phyloP scores from a whole-genome alignment of 2,797 vertebrate genomes.

The Rhadinocentrus ornatus region DNA sequence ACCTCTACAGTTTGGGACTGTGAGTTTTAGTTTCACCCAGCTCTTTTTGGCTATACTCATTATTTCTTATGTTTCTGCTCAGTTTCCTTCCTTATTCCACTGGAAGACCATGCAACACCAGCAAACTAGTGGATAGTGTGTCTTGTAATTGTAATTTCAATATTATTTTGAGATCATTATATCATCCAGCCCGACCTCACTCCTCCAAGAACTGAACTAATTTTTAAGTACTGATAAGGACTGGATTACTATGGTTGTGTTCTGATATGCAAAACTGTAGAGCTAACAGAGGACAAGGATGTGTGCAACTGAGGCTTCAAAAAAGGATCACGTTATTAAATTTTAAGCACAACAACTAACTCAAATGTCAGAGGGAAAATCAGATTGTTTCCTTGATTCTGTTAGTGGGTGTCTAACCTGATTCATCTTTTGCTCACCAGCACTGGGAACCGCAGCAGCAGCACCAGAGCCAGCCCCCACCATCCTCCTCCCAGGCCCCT shows the following conservation, averaged over 20 bases:
- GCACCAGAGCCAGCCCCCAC: constrained; percentile 69
- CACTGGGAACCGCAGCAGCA: constrained; percentile 72
- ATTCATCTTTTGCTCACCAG: constrained; percentile 66
- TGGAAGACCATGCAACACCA: no score
- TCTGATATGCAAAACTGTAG: neutral
- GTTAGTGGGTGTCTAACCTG: constrained; percentile 38
- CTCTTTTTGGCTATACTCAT: no score
- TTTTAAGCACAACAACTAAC: neutral
- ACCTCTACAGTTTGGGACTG: no score
- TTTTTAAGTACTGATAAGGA: neutral
- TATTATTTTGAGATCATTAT: neutral
- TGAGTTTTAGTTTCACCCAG: no score
- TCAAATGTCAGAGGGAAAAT: constrained; percentile 24
- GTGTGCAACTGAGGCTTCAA: constrained; percentile 5
- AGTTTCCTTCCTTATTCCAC: no score
- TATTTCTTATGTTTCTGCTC: no score
- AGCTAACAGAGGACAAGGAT: neutral
- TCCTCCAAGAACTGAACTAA: no score
- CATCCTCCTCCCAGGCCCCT: constrained; percentile 72
- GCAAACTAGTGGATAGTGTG: no score
- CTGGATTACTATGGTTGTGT: neutral
- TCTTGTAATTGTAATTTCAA: no score
- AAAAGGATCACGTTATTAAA: constrained; percentile 17
- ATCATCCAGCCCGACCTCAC: neutral
- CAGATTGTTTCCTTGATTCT: constrained; percentile 22